Evolutionary conservation across 2,888 invertebrate species (phyloP).

Genomic region (Lasius platythorax): DNA sequence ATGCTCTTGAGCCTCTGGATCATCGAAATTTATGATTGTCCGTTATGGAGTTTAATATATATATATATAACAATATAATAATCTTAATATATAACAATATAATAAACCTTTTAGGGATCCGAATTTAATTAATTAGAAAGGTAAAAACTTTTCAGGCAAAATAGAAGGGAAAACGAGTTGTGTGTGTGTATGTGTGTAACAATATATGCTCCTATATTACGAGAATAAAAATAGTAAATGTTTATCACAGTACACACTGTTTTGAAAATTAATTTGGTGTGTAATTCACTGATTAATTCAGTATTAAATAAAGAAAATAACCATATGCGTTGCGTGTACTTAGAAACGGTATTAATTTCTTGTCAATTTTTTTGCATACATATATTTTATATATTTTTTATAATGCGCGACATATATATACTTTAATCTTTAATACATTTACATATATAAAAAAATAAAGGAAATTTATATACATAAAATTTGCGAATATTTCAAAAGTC

Average conservation of each 20-base stretch:
- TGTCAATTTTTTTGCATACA: neutral
- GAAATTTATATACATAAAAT: neutral
- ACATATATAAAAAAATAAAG: neutral
- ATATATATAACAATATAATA: too few relatives aligned
- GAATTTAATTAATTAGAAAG: neutral
- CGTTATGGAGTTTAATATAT: neutral
- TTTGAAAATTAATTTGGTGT: neutral
- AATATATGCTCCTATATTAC: neutral
- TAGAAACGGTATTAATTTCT: neutral
- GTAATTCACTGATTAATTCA: neutral
- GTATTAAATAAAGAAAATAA: neutral
- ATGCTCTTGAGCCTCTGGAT: conserved; percentile 30
- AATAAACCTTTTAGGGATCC: too few relatives aligned
- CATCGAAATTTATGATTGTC: conserved; percentile 40
- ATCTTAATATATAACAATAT: too few relatives aligned
- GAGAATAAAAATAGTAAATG: neutral
- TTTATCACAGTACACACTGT: neutral
- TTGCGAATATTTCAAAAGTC: neutral
- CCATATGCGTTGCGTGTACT: neutral
- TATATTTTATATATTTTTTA: neutral
- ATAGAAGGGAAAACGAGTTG: neutral
- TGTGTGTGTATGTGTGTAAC: neutral
- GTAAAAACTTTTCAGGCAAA: neutral
- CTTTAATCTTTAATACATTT: neutral
- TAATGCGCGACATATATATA: neutral